These are phyloP conservation scores for Chironomus tentans DNA, from an alignment of 2,888 invertebrate genomes.

Conservation along the genomic window DNA sequence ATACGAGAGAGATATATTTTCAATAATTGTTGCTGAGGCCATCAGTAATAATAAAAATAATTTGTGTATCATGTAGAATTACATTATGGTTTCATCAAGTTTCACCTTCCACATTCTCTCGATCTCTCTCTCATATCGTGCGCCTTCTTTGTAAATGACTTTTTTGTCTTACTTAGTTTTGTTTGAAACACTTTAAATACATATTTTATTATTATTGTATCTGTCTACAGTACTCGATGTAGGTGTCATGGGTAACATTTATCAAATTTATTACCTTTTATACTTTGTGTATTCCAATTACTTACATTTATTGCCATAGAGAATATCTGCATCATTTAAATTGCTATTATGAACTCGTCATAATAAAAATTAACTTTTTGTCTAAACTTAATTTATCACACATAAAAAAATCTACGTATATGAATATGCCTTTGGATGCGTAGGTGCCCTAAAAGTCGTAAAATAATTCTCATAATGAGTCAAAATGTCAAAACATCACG, in stretches of 20 bases:
- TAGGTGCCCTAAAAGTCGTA: too few relatives aligned
- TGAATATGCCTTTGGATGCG: too few relatives aligned
- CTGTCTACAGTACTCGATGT: background rate
- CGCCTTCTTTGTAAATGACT: too few relatives aligned
- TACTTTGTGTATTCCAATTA: too few relatives aligned
- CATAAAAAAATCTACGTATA: too few relatives aligned
- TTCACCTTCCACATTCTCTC: background rate
- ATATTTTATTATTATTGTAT: background rate
- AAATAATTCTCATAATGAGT: background rate
- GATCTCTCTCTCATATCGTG: background rate
- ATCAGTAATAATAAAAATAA: background rate
- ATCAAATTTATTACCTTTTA: slow-evolving; percentile 21
- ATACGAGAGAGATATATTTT: background rate
- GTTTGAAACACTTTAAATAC: slow-evolving; percentile 18
- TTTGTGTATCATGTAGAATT: background rate
- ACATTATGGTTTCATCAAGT: slow-evolving; percentile 10
- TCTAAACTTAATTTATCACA: too few relatives aligned
- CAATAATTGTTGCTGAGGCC: background rate
- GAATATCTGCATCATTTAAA: too few relatives aligned
- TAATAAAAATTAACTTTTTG: too few relatives aligned
- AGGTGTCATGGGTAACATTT: slow-evolving; percentile 16
- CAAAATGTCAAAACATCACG: slow-evolving; percentile 15
- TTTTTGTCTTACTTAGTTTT: background rate
- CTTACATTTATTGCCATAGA: too few relatives aligned
- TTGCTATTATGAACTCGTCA: too few relatives aligned